Conservation (phyloP, 2,797 vertebrate species). For the Pantherophis alleghaniensis region DNA sequence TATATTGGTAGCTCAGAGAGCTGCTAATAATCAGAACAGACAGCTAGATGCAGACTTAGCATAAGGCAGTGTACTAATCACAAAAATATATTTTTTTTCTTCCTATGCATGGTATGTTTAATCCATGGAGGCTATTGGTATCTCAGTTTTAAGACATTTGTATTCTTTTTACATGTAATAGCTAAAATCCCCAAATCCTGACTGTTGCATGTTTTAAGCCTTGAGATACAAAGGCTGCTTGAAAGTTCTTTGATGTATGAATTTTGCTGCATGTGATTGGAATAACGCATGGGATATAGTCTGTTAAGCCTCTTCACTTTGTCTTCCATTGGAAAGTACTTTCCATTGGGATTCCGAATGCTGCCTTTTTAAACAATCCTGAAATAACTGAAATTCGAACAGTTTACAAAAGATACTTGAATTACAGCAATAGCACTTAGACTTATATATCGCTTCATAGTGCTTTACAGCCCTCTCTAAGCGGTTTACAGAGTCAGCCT, state of each 20-base stretch:
- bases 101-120: neutral
- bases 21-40: neutral
- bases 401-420: neutral
- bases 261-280: neutral
- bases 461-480: too few species aligned
- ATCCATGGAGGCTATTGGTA: neutral
- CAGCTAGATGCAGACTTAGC: neutral
- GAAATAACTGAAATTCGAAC: neutral
- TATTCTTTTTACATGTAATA: neutral
- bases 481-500: too few species aligned
- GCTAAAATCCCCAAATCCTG: neutral
- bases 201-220: neutral
- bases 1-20: neutral
- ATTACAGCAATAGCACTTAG: neutral
- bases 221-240: neutral
- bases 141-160: neutral
- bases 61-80: neutral
- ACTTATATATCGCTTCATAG: too few species aligned
- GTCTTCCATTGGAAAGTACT: neutral
- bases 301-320: neutral
- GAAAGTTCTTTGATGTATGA: neutral
- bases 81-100: neutral
- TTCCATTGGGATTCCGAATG: neutral
- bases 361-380: neutral
- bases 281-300: neutral